Evolutionary conservation across 2,888 invertebrate species (phyloP).

Genomic region (Ligdia adustata): DNA sequence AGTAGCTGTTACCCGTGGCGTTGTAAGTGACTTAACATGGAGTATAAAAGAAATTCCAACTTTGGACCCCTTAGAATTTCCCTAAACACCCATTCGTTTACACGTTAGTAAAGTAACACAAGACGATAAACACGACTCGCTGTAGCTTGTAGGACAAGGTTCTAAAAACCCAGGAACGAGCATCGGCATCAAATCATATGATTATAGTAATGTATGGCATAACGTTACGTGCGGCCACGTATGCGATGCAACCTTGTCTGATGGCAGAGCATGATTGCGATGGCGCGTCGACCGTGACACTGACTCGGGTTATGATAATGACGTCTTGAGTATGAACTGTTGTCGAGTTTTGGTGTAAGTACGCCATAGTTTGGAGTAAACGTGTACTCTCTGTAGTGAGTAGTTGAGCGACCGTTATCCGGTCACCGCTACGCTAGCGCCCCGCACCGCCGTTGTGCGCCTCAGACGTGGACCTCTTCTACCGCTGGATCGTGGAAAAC

Average conservation of each 20-base stretch:
- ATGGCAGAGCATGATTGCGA: conserved; percentile 65
- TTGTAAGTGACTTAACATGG: too few species aligned
- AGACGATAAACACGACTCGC: too few species aligned
- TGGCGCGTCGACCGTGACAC: conserved; percentile 75
- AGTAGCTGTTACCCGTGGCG: too few species aligned
- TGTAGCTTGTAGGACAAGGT: conserved; percentile 17
- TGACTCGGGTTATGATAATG: conserved; percentile 71
- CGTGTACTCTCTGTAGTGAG: conserved; percentile 63
- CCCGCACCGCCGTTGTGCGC: conserved; percentile 37
- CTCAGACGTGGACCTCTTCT: conserved; percentile 20
- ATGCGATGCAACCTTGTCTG: conserved; percentile 73
- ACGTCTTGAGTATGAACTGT: conserved; percentile 56
- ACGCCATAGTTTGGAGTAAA: conserved; percentile 45
- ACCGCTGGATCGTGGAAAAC: conserved; percentile 44
- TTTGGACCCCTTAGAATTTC: too few species aligned
- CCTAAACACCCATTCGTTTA: too few species aligned
- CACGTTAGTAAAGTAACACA: too few species aligned
- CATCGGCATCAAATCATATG: conserved; percentile 42
- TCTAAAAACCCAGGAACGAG: conserved; percentile 17
- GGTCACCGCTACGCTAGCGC: conserved; percentile 69
- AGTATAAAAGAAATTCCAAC: too few species aligned
- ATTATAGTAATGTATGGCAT: conserved; percentile 51
- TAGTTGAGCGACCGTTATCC: conserved; percentile 73
- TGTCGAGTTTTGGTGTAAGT: conserved; percentile 56
- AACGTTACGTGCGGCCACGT: conserved; percentile 68